phyloP scores from a whole-genome alignment of 2,888 invertebrate species.

The Argyresthia albistria region DNA sequence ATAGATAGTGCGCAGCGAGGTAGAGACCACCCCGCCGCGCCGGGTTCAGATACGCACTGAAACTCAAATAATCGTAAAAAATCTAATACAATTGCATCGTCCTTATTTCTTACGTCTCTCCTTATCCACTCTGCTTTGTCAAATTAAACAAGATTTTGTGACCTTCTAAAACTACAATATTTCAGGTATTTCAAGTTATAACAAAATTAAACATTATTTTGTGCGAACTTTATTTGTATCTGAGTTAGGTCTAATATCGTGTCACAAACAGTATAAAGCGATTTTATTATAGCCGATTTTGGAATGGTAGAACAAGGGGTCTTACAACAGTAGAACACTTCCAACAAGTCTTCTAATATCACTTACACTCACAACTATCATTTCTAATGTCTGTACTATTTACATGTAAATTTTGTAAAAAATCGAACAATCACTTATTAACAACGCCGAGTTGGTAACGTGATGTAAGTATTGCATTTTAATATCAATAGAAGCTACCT shows the following conservation, averaged over 20 bases:
- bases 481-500: conserved; percentile 23
- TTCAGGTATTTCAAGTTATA: conserved; percentile 37
- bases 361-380: conserved; percentile 36
- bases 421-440: background rate
- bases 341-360: conserved; percentile 41
- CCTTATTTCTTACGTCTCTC: conserved; percentile 16
- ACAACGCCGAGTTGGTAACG: conserved; percentile 5
- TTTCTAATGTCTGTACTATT: conserved; percentile 37
- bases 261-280: conserved; percentile 14
- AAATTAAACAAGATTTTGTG: conserved; percentile 38
- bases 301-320: conserved; percentile 48
- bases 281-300: conserved; percentile 17
- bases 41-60: background rate
- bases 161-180: conserved; percentile 37
- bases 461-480: conserved; percentile 13
- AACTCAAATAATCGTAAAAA: background rate
- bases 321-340: conserved; percentile 20
- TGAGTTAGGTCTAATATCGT: conserved; percentile 14
- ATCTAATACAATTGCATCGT: too few relatives aligned
- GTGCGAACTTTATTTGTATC: conserved; percentile 31
- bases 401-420: conserved; percentile 31
- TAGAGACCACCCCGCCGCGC: too few relatives aligned
- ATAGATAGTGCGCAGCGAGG: background rate
- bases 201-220: conserved; percentile 29
- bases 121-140: conserved; percentile 49